A percentile compares a stretch with the other conserved stretches of the same genome.
phyloP scores from a whole-genome alignment of 2,888 invertebrate genomes.

The Sthenelais limicola region DNA sequence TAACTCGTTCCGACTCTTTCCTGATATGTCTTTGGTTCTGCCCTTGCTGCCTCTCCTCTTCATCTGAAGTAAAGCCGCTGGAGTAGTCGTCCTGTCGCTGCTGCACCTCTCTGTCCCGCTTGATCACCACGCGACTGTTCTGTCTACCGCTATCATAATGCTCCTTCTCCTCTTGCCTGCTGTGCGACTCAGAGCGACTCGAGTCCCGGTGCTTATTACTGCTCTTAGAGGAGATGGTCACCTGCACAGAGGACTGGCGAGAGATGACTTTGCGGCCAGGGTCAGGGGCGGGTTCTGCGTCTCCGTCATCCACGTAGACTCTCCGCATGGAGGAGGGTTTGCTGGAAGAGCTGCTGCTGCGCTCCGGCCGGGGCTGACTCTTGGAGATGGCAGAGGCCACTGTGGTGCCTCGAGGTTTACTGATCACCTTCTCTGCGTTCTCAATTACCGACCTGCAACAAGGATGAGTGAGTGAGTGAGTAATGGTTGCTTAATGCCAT shows the following conservation, averaged over 20 bases:
- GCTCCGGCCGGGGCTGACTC: slow-evolving; percentile 34
- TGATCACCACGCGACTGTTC: not conserved
- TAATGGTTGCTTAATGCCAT: too few relatives aligned
- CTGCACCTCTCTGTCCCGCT: not conserved
- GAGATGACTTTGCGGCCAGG: slow-evolving; percentile 18
- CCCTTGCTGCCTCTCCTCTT: not conserved
- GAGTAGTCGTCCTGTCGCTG: not conserved
- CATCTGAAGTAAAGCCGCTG: not conserved
- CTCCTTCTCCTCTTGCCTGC: slow-evolving; percentile 5
- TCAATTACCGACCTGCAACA: slow-evolving; percentile 80
- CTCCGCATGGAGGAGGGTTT: too few relatives aligned
- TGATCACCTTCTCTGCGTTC: slow-evolving; percentile 92
- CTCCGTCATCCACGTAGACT: slow-evolving; percentile 6
- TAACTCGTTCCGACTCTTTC: not conserved
- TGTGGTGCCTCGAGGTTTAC: slow-evolving; percentile 84
- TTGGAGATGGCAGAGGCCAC: slow-evolving; percentile 56
- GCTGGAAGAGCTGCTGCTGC: not conserved
- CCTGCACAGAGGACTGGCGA: slow-evolving; percentile 47
- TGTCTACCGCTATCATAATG: too few relatives aligned
- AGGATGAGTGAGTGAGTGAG: too few relatives aligned
- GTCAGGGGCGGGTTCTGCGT: not conserved
- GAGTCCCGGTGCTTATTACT: not conserved
- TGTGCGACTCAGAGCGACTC: not conserved
- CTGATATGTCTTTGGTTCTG: not conserved
- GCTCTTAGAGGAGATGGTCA: slow-evolving; percentile 48